Evolutionary conservation across 2,113 vertebrate species (phyloP).

Genomic region (Uropsilus gracilis): DNA sequence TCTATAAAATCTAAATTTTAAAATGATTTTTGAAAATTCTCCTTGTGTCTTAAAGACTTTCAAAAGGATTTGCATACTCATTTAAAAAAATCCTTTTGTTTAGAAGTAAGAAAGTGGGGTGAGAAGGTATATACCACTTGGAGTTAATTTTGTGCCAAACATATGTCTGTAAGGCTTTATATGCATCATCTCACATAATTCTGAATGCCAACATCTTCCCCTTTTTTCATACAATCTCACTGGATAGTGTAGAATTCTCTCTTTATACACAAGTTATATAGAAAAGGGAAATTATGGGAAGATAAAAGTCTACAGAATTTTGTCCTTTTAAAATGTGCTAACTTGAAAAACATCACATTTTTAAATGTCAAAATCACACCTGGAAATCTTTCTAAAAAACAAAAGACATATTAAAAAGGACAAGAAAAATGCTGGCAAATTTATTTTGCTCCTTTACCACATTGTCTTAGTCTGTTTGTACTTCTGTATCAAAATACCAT

Average conservation of each 20-base stretch:
- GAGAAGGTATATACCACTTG: not conserved
- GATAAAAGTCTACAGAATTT: not conserved
- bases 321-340: not conserved
- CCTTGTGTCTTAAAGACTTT: not conserved
- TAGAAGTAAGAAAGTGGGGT: not conserved
- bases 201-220: not conserved
- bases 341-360: not conserved
- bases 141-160: not conserved
- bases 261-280: not conserved
- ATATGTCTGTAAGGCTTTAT: not conserved
- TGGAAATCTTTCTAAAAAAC: not conserved
- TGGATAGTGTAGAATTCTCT: not conserved
- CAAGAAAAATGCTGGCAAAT: not conserved
- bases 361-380: not conserved
- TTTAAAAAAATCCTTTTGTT: too few species aligned
- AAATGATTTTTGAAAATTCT: not conserved
- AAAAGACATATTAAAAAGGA: not conserved
- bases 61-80: not conserved
- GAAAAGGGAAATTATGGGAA: not conserved
- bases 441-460: not conserved
- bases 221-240: too few species aligned
- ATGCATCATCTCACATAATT: too few species aligned
- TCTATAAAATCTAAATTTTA: slow-evolving; percentile 9
- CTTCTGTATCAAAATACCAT: not conserved
- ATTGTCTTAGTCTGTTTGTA: not conserved